Evolutionary conservation across 2,888 invertebrate species (phyloP).

Genomic region (Epiblema foenella): DNA sequence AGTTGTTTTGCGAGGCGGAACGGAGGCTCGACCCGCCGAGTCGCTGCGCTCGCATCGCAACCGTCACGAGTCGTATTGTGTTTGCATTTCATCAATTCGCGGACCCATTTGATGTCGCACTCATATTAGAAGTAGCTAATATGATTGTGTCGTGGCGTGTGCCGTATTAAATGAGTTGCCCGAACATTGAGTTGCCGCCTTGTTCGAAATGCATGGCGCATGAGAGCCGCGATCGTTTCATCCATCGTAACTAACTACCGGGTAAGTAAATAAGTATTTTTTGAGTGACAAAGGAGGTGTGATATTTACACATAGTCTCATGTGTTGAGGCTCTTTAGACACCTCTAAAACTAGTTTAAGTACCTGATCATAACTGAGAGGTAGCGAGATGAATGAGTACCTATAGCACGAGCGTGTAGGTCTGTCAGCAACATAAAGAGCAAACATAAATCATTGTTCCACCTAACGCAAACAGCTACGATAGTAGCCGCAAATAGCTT

Average conservation of each 20-base stretch:
- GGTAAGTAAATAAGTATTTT: background rate
- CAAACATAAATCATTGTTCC: constrained; percentile 27
- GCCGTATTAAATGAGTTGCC: background rate
- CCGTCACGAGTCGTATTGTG: constrained; percentile 21
- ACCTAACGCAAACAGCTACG: constrained; percentile 4
- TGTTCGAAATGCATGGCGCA: background rate
- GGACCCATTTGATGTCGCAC: background rate
- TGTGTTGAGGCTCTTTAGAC: background rate
- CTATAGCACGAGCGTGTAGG: too few species aligned
- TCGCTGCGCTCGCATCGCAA: constrained; percentile 11
- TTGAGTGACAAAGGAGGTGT: background rate
- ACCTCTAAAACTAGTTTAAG: background rate
- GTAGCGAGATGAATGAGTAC: background rate
- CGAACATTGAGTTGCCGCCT: constrained; percentile 1
- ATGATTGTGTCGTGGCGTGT: constrained; percentile 17
- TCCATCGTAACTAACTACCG: too few species aligned
- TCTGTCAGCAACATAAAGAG: constrained; percentile 13
- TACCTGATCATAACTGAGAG: background rate
- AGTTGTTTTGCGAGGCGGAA: constrained; percentile 26
- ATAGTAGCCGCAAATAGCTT: constrained; percentile 14
- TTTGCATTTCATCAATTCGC: constrained; percentile 38
- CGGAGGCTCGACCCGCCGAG: constrained; percentile 7
- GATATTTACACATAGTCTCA: background rate
- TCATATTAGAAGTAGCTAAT: constrained; percentile 8
- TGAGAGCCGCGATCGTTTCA: constrained; percentile 9